Conservation (phyloP, 1,140 invertebrate species). For the Lanistes nyassanus region DNA sequence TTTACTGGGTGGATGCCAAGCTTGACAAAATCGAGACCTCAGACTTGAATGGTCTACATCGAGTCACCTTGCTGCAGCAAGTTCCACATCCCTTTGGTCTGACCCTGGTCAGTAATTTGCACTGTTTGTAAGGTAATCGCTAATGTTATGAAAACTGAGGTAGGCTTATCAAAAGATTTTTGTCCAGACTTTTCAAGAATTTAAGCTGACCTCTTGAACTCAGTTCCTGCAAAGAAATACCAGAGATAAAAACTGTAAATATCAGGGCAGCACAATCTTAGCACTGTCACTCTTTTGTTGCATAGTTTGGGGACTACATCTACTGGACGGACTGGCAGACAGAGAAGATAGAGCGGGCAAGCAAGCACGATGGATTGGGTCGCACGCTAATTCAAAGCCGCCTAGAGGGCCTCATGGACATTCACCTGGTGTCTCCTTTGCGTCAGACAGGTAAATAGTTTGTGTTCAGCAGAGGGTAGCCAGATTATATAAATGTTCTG, state of each 20-base stretch:
- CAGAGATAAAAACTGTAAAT: no score
- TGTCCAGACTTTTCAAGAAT: no score
- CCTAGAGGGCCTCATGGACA: constrained; percentile 89
- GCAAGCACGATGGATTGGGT: constrained; percentile 95
- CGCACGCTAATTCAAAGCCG: constrained; percentile 91
- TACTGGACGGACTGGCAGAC: constrained; percentile 97
- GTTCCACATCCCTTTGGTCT: constrained; percentile 99
- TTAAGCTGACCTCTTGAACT: no score
- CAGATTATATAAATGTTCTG: no score
- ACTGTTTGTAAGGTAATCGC: constrained; percentile 1
- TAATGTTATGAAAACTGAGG: no score
- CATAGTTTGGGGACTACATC: constrained; percentile 80
- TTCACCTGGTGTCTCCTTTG: constrained; percentile 86
- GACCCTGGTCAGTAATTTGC: constrained; percentile 73
- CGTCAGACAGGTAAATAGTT: constrained; percentile 83
- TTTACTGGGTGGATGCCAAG: constrained; percentile 99
- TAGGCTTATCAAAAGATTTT: no score
- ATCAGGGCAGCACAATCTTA: no score
- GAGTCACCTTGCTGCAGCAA: constrained; percentile 74
- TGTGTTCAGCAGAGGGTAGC: no score
- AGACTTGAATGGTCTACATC: constrained; percentile 83
- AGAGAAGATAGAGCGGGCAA: constrained; percentile 90
- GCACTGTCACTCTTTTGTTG: no score
- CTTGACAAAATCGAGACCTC: constrained; percentile 87
- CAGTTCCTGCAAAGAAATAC: no score